phyloP scores from a whole-genome alignment of 2,113 vertebrate species.

The Terrapene triunguis region DNA sequence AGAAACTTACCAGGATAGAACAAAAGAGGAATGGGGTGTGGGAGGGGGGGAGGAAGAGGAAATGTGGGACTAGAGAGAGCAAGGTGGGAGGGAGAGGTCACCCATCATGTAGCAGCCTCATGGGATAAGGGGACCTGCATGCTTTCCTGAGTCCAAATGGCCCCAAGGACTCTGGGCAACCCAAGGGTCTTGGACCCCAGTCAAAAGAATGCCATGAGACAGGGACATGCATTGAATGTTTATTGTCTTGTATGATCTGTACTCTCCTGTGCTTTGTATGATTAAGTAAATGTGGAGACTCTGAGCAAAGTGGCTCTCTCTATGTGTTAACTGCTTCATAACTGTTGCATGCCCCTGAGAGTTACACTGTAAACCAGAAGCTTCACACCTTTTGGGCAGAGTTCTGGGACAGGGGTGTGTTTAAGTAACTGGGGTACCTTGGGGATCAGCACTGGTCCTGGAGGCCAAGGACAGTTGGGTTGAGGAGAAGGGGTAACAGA shows the following conservation, averaged over 20 bases:
- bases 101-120: background rate
- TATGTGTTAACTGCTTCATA: background rate
- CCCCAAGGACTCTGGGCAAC: background rate
- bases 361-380: background rate
- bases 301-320: background rate
- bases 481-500: background rate
- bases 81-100: background rate
- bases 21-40: background rate
- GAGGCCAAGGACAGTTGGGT: background rate
- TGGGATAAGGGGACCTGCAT: background rate
- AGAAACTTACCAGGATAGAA: background rate
- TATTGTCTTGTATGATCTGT: background rate
- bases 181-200: background rate
- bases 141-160: background rate
- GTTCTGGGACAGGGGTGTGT: background rate
- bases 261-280: background rate
- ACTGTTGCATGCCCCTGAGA: background rate
- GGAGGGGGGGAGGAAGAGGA: background rate
- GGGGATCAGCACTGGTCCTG: background rate
- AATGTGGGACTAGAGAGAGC: background rate
- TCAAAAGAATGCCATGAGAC: background rate
- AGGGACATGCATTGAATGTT: background rate
- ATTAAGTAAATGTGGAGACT: background rate
- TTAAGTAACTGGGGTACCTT: background rate
- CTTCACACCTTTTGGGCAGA: background rate